These are phyloP conservation scores for Macrosoma leucophasiata DNA, from an alignment of 2,888 invertebrate genomes.

Conservation along the genomic window DNA sequence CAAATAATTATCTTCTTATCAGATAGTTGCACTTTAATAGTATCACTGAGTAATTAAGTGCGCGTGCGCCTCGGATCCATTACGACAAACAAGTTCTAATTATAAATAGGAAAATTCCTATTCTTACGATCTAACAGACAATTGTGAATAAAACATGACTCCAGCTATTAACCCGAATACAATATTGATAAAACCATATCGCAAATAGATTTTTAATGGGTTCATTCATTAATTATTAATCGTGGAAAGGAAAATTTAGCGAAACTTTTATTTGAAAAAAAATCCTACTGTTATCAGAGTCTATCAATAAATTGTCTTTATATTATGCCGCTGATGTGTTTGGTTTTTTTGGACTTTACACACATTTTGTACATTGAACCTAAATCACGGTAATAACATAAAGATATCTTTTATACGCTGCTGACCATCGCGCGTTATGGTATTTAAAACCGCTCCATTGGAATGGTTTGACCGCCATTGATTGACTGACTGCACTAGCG, in stretches of 20 bases:
- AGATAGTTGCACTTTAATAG: constrained; percentile 22
- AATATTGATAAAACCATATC: constrained; percentile 44
- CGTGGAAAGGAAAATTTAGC: constrained; percentile 65
- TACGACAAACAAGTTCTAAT: constrained; percentile 39
- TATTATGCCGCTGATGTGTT: too few species aligned
- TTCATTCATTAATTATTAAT: constrained; percentile 46
- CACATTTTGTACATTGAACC: too few species aligned
- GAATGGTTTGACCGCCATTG: too few species aligned
- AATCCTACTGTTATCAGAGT: constrained; percentile 30
- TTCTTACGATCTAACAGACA: constrained; percentile 47
- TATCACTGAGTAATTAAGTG: constrained; percentile 37
- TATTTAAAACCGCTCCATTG: too few species aligned
- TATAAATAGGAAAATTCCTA: constrained; percentile 70
- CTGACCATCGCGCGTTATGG: too few species aligned
- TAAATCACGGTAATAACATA: too few species aligned
- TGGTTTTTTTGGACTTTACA: too few species aligned
- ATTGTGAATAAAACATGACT: constrained; percentile 40
- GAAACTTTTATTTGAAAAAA: constrained; percentile 43
- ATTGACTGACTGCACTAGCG: too few species aligned
- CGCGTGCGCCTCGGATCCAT: constrained; percentile 38
- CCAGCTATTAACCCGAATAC: constrained; percentile 53
- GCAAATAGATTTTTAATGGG: constrained; percentile 59
- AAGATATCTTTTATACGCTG: too few species aligned
- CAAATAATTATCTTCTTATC: constrained; percentile 30
- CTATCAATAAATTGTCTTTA: too few species aligned